These are phyloP conservation scores for Beroe ovata DNA, from an alignment of 37 sponge, comb jelly and placozoan genomes.

Conservation along the genomic window DNA sequence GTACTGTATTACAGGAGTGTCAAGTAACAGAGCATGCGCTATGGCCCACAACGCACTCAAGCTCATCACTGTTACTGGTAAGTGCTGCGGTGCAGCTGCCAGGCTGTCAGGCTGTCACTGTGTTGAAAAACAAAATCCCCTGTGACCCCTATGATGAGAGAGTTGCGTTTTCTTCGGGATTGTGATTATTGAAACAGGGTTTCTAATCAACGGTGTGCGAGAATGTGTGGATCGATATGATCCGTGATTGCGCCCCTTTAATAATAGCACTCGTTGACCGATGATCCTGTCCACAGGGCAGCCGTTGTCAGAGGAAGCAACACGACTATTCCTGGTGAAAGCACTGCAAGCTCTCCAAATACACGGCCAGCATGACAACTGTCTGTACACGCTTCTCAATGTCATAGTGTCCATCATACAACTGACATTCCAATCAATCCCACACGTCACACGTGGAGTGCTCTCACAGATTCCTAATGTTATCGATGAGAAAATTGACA, in stretches of 20 bases:
- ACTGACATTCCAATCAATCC: constrained; percentile 18
- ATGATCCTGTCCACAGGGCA: constrained; percentile 35
- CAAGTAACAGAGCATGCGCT: constrained; percentile 41
- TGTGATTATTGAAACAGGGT: too few species aligned
- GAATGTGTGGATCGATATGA: too few species aligned
- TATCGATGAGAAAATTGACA: constrained; percentile 32
- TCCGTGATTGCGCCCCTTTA: too few species aligned
- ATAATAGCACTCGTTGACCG: too few species aligned
- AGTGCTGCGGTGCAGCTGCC: neutral
- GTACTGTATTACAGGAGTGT: constrained; percentile 43
- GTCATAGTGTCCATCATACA: constrained; percentile 53
- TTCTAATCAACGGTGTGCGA: too few species aligned
- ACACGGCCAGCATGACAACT: constrained; percentile 64
- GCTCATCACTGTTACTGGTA: constrained; percentile 41
- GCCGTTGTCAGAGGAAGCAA: constrained; percentile 30
- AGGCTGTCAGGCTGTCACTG: too few species aligned
- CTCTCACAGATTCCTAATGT: constrained; percentile 37
- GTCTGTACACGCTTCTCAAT: constrained; percentile 58
- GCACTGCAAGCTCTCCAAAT: constrained; percentile 41
- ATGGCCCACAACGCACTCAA: constrained; percentile 61
- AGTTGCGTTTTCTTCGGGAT: too few species aligned
- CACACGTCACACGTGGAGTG: constrained; percentile 34
- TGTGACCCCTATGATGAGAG: too few species aligned
- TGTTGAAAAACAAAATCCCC: too few species aligned
- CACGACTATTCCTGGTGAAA: constrained; percentile 49